A percentile compares a stretch with the other conserved stretches of the same genome.
These are phyloP conservation scores for Brachionus paranguensis DNA, from an alignment of 1,140 invertebrate genomes.

Conservation along the genomic window DNA sequence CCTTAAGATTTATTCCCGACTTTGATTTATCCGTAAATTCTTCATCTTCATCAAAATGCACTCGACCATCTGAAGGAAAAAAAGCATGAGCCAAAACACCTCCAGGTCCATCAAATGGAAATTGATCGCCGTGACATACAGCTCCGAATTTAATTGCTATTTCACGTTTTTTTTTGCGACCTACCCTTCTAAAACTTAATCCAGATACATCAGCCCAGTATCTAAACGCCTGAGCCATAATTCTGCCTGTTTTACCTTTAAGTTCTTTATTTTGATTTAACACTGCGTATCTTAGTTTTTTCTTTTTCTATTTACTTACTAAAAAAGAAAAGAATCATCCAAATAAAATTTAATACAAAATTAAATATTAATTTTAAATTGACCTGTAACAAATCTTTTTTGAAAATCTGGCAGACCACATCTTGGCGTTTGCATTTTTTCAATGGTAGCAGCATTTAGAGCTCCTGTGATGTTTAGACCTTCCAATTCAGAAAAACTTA, in stretches of 20 bases:
- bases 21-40: slow-evolving; percentile 42
- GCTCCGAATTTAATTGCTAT: background rate
- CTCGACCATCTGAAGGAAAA: slow-evolving; percentile 47
- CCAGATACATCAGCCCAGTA: background rate
- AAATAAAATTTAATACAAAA: background rate
- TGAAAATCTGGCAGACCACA: background rate
- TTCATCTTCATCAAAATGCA: slow-evolving; percentile 54
- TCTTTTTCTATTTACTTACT: background rate
- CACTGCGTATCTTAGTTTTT: background rate
- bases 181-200: background rate
- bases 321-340: background rate
- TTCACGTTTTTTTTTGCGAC: background rate
- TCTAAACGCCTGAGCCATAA: background rate
- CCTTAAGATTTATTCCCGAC: background rate
- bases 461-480: background rate
- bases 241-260: background rate
- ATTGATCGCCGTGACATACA: background rate
- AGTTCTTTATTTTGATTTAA: background rate
- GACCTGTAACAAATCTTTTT: background rate
- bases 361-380: background rate
- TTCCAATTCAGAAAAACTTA: no score
- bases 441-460: background rate
- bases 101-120: slow-evolving; percentile 45
- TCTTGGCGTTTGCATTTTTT: background rate
- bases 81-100: slow-evolving; percentile 55